phyloP scores from a whole-genome alignment of 1,140 invertebrate species.

The Aplysia californica region DNA sequence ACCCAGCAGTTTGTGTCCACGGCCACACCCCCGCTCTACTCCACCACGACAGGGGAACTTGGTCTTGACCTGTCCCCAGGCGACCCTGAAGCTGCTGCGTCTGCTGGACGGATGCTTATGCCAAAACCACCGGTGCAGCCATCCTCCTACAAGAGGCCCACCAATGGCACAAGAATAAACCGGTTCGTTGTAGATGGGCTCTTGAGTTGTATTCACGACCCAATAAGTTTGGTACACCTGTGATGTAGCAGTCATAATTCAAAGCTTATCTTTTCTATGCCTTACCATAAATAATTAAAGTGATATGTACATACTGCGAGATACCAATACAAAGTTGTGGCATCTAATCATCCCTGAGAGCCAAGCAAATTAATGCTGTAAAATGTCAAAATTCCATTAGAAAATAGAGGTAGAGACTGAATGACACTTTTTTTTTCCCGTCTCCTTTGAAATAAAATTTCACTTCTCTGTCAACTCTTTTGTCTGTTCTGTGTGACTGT shows the following conservation, averaged over 20 bases:
- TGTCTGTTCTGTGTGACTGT: no score
- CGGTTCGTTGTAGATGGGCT: no score
- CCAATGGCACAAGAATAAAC: no score
- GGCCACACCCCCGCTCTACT: constrained; percentile 13
- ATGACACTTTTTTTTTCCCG: no score
- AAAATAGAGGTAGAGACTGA: no score
- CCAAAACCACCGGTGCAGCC: constrained; percentile 58
- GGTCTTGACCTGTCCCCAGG: background rate
- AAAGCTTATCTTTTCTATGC: background rate
- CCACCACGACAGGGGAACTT: no score
- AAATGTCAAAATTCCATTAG: no score
- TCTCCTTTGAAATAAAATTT: no score
- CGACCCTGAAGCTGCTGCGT: background rate
- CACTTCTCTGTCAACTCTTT: no score
- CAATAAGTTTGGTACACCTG: constrained; percentile 47
- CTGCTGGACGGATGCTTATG: constrained; percentile 32
- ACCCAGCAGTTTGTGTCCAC: constrained; percentile 48
- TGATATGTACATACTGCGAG: background rate
- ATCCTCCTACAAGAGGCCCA: constrained; percentile 35
- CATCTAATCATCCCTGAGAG: no score
- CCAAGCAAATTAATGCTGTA: no score
- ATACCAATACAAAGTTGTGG: background rate
- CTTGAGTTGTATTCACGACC: no score
- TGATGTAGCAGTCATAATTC: background rate
- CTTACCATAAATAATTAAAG: background rate